Conservation (phyloP, 2,888 invertebrate genomes). For the Euphydryas editha region DNA sequence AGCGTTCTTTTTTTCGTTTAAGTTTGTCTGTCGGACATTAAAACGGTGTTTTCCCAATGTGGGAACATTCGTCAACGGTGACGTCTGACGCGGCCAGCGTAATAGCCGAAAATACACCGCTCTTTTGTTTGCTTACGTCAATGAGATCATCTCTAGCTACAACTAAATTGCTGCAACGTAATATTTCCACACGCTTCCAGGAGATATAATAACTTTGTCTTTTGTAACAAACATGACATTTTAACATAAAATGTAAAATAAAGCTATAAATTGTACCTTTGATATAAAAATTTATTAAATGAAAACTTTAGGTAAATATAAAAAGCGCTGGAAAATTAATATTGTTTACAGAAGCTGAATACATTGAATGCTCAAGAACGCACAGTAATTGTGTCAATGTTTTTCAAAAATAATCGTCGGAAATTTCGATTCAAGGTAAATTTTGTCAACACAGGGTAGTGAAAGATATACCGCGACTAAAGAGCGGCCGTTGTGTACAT, state of each 20-base stretch:
- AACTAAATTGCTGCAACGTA: slow-evolving; percentile 30
- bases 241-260: no score
- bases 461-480: no score
- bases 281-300: not conserved
- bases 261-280: no score
- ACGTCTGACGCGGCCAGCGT: slow-evolving; percentile 37
- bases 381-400: slow-evolving; percentile 3
- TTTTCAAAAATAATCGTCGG: not conserved
- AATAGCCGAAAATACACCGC: slow-evolving; percentile 55
- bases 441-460: not conserved
- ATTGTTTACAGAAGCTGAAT: not conserved
- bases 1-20: not conserved
- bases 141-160: slow-evolving; percentile 40
- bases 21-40: not conserved
- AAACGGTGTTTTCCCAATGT: slow-evolving; percentile 13
- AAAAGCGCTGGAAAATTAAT: not conserved
- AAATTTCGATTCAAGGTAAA: slow-evolving; percentile 3
- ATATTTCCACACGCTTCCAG: slow-evolving; percentile 27
- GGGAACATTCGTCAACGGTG: slow-evolving; percentile 28
- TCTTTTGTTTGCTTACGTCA: slow-evolving; percentile 67
- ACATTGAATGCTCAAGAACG: not conserved
- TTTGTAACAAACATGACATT: no score
- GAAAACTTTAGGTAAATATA: not conserved
- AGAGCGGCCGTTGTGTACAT: no score
- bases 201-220: not conserved